phyloP scores from a whole-genome alignment of 92 coral and sea anemone genomes.

The Isaurus tuberculatus region DNA sequence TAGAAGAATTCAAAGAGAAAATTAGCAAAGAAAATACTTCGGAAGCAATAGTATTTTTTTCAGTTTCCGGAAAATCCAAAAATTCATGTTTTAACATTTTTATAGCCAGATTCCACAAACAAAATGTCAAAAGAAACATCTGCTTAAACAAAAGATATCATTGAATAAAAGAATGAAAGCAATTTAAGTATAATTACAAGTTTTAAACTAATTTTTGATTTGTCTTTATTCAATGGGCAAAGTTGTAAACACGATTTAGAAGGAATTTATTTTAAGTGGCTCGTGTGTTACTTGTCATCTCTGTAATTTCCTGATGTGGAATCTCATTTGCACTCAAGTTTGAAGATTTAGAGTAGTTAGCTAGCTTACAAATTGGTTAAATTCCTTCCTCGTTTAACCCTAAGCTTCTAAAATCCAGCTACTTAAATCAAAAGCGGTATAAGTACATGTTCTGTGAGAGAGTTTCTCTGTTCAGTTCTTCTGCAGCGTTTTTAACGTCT shows the following conservation, averaged over 20 bases:
- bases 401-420: no score
- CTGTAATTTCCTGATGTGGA: not conserved
- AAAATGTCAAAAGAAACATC: slow-evolving; percentile 15
- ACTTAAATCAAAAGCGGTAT: no score
- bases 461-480: no score
- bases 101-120: slow-evolving; percentile 17
- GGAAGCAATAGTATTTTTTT: slow-evolving; percentile 32
- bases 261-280: no score
- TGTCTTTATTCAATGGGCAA: not conserved
- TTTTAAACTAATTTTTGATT: not conserved
- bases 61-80: slow-evolving; percentile 38
- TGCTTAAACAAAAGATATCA: not conserved
- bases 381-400: no score
- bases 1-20: slow-evolving; percentile 24
- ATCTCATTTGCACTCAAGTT: not conserved
- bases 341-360: not conserved
- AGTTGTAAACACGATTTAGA: no score
- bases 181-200: not conserved
- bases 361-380: no score
- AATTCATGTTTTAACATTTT: not conserved
- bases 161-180: not conserved
- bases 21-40: not conserved
- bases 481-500: no score
- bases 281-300: not conserved
- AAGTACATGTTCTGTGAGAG: no score